phyloP scores from a whole-genome alignment of 2,888 invertebrate genomes.

The Alloplasta piceator region DNA sequence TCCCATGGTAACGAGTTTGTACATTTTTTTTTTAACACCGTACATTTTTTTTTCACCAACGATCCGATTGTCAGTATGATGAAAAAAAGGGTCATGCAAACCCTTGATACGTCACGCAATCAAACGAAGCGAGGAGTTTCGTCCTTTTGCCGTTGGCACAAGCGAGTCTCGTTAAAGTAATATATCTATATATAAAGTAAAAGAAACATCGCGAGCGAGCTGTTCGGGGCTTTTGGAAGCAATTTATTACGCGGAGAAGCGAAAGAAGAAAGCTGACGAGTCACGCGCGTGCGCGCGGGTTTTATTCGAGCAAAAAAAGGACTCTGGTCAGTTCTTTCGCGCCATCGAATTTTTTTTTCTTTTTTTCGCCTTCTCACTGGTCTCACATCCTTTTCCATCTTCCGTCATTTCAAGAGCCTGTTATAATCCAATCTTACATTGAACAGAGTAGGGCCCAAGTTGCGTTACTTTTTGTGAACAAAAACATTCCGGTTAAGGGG shows the following conservation, averaged over 20 bases:
- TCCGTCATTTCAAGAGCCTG: conserved; percentile 16
- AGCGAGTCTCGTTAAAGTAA: conserved; percentile 55
- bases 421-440: too few relatives aligned
- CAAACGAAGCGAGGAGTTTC: conserved; percentile 31
- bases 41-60: neutral
- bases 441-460: too few relatives aligned
- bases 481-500: too few relatives aligned
- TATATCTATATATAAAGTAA: conserved; percentile 23
- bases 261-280: conserved; percentile 58
- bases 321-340: conserved; percentile 55
- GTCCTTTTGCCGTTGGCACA: conserved; percentile 8
- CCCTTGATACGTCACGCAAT: conserved; percentile 40
- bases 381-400: conserved; percentile 21
- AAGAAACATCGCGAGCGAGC: conserved; percentile 47
- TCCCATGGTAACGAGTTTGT: too few relatives aligned
- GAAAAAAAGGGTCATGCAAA: conserved; percentile 28
- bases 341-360: conserved; percentile 45
- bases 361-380: neutral
- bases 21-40: too few relatives aligned
- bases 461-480: too few relatives aligned
- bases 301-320: conserved; percentile 40
- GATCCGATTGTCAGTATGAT: neutral
- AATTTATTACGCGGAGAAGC: conserved; percentile 47
- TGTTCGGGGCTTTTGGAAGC: conserved; percentile 48
- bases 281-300: conserved; percentile 51